Conservation (phyloP, 2,797 vertebrate species). For the Schizothorax lantsangensis region DNA sequence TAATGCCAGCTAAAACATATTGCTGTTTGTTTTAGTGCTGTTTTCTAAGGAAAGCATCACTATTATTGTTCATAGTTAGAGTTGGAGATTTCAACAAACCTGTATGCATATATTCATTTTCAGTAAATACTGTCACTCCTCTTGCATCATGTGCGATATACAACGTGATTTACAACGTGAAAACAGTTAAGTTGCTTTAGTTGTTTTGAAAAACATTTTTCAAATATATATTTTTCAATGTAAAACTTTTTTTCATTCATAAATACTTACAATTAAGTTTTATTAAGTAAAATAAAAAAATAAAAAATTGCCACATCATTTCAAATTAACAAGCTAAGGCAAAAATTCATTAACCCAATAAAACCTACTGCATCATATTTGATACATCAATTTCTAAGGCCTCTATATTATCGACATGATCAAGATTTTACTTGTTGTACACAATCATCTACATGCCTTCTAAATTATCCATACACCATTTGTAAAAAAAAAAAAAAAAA, state of each 20-base stretch:
- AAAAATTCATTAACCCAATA: background rate
- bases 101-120: background rate
- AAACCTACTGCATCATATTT: too few relatives aligned
- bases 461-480: background rate
- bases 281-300: too few relatives aligned
- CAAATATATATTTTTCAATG: background rate
- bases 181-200: too few relatives aligned
- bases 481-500: background rate
- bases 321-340: too few relatives aligned
- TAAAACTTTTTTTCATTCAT: too few relatives aligned
- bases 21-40: constrained; percentile 9
- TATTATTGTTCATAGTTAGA: background rate
- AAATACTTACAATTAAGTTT: too few relatives aligned
- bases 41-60: background rate
- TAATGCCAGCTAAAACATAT: background rate
- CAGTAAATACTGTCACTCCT: background rate
- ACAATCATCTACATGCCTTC: background rate
- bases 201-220: background rate
- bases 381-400: too few relatives aligned
- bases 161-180: background rate
- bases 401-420: too few relatives aligned
- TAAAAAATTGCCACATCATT: background rate
- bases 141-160: background rate
- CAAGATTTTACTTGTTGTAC: background rate
- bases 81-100: background rate